These are phyloP conservation scores for Xylota segnis DNA, from an alignment of 2,888 invertebrate genomes.

Conservation along the genomic window DNA sequence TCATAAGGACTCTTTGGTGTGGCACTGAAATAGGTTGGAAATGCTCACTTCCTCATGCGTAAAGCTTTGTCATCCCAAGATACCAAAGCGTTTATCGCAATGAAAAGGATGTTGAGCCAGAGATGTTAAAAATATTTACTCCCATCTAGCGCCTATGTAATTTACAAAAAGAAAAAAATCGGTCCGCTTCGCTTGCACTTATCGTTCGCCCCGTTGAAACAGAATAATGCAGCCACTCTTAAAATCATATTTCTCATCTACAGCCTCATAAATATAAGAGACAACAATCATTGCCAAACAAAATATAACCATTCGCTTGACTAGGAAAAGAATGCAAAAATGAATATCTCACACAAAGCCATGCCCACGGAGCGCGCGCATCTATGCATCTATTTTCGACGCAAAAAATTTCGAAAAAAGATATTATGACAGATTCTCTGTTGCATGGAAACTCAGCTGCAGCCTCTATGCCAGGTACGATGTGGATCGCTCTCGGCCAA, in stretches of 20 bases:
- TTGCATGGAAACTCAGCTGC: slow-evolving; percentile 33
- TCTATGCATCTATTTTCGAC: slow-evolving; percentile 36
- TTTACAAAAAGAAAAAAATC: too few relatives aligned
- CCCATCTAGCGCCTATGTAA: too few relatives aligned
- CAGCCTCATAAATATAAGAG: slow-evolving; percentile 13
- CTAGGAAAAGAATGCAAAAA: slow-evolving; percentile 28
- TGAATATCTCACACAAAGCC: slow-evolving; percentile 5
- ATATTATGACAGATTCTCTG: slow-evolving; percentile 23
- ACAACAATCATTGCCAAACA: slow-evolving; percentile 48
- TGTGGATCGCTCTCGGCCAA: background rate
- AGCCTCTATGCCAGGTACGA: background rate
- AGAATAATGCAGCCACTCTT: slow-evolving; percentile 17
- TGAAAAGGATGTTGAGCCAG: too few relatives aligned
- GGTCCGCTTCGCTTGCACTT: too few relatives aligned
- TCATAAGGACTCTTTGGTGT: too few relatives aligned
- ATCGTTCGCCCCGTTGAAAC: background rate
- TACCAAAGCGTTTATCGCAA: too few relatives aligned
- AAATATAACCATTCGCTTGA: slow-evolving; percentile 40
- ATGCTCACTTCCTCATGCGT: too few relatives aligned
- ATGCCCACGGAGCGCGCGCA: too few relatives aligned
- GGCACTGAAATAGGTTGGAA: too few relatives aligned
- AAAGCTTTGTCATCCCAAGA: too few relatives aligned
- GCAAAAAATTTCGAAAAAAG: background rate
- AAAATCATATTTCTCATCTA: slow-evolving; percentile 34
- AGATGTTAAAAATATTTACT: too few relatives aligned